Percentiles rank a stretch among this genome's conserved stretches.
phyloP scores from a whole-genome alignment of 2,888 invertebrate genomes.

The Trachelus iudaicus region DNA sequence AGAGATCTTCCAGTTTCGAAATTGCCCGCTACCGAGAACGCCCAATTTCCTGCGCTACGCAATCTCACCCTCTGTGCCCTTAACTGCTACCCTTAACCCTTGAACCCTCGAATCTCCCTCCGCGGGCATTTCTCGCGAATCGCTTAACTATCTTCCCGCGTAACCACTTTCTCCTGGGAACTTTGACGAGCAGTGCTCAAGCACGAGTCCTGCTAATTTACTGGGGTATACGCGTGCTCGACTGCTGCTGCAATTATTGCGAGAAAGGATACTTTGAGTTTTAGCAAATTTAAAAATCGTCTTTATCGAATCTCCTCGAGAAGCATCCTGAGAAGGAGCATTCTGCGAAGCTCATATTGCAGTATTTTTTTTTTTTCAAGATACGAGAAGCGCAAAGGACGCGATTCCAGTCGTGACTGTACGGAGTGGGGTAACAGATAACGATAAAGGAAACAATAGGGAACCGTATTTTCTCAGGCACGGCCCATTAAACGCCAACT shows the following conservation, averaged over 20 bases:
- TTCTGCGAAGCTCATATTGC: not conserved
- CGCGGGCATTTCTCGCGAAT: not conserved
- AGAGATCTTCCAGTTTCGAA: constrained; percentile 28
- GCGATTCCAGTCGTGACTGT: not conserved
- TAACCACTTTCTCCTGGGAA: not conserved
- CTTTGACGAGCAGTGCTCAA: not conserved
- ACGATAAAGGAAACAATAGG: not conserved
- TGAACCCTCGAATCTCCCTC: not conserved
- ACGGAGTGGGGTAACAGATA: not conserved
- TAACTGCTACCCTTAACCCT: not conserved
- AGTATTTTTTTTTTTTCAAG: not conserved
- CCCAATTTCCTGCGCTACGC: not conserved
- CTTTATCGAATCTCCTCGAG: not conserved
- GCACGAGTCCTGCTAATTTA: not conserved
- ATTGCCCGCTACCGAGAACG: constrained; percentile 16
- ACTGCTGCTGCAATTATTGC: not conserved
- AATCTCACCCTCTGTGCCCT: not conserved
- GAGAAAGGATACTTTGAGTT: not conserved
- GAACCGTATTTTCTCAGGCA: not conserved
- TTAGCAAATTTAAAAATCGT: not conserved
- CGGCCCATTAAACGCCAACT: not conserved
- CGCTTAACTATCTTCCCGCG: not conserved
- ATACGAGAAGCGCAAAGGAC: not conserved
- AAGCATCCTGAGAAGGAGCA: not conserved
- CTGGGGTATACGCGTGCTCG: not conserved